phyloP scores from a whole-genome alignment of 2,888 invertebrate genomes.

The Callosobruchus maculatus region DNA sequence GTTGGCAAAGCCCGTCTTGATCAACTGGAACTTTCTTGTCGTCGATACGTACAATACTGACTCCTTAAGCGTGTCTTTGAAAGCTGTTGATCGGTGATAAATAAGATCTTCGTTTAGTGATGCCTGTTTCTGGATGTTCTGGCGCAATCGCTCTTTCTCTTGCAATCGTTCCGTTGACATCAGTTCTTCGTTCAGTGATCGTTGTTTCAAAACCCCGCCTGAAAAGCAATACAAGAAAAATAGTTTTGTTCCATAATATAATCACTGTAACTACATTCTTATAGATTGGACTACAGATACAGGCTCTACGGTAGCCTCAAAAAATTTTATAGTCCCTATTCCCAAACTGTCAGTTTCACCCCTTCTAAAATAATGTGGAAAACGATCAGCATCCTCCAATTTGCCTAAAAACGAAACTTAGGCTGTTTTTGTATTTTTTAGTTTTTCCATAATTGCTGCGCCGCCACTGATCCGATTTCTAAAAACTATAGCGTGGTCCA shows the following conservation, averaged over 20 bases:
- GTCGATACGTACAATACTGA: slow-evolving; percentile 70
- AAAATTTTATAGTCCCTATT: no score
- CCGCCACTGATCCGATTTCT: no score
- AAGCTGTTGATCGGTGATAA: slow-evolving; percentile 62
- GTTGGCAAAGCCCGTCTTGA: slow-evolving; percentile 78
- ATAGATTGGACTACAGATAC: no score
- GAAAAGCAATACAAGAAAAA: neutral
- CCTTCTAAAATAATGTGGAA: no score
- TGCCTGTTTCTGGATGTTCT: slow-evolving; percentile 85
- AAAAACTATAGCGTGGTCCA: no score
- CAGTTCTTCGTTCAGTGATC: slow-evolving; percentile 83
- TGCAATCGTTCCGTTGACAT: slow-evolving; percentile 82
- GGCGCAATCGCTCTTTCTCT: slow-evolving; percentile 77
- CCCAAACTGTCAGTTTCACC: no score
- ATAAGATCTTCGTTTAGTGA: slow-evolving; percentile 85
- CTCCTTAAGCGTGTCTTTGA: slow-evolving; percentile 65
- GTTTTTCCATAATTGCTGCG: no score
- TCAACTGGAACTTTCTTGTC: slow-evolving; percentile 71
- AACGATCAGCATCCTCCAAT: no score
- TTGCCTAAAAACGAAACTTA: no score
- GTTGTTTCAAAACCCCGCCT: slow-evolving; percentile 72
- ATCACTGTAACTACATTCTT: neutral
- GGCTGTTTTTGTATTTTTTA: no score
- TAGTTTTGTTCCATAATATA: neutral
- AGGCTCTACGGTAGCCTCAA: no score